phyloP scores from a whole-genome alignment of 2,888 invertebrate genomes.

The Leptinotarsa juncta region DNA sequence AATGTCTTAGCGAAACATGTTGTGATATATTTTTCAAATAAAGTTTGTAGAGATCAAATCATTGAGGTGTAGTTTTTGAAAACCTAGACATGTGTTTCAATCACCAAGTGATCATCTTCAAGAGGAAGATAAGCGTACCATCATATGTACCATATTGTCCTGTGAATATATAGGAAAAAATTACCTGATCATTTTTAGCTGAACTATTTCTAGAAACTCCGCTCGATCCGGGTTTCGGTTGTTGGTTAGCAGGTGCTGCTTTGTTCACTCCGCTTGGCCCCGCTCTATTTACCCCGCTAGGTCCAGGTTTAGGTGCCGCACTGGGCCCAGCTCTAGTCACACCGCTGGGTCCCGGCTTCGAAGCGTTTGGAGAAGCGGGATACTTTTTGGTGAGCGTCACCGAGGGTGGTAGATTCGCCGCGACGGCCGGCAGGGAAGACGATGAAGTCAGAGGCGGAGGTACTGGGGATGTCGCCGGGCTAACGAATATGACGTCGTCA shows the following conservation, averaged over 20 bases:
- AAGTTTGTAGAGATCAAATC: too few species aligned
- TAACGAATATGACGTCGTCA: constrained; percentile 68
- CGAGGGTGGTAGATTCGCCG: constrained; percentile 30
- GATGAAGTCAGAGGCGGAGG: constrained; percentile 39
- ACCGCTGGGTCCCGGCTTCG: constrained; percentile 29
- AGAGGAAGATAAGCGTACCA: too few species aligned
- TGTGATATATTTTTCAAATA: too few species aligned
- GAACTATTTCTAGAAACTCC: neutral
- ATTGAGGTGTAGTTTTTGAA: too few species aligned
- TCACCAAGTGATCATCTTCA: too few species aligned
- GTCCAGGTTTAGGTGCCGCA: neutral
- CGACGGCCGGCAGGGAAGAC: constrained; percentile 24
- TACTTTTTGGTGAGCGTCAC: constrained; percentile 28
- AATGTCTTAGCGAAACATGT: too few species aligned
- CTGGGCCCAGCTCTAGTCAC: constrained; percentile 8
- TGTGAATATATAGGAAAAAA: too few species aligned
- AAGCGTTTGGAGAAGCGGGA: neutral
- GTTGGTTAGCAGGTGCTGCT: neutral
- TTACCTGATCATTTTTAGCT: neutral
- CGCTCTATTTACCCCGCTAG: constrained; percentile 15
- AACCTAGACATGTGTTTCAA: too few species aligned
- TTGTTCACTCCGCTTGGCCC: constrained; percentile 5
- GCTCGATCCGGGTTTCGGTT: neutral
- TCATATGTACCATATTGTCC: too few species aligned
- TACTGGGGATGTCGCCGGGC: constrained; percentile 53